A percentile compares a stretch with the other conserved stretches of the same genome.
phyloP scores from a whole-genome alignment of 2,888 invertebrate genomes.

The Andrena marginata region DNA sequence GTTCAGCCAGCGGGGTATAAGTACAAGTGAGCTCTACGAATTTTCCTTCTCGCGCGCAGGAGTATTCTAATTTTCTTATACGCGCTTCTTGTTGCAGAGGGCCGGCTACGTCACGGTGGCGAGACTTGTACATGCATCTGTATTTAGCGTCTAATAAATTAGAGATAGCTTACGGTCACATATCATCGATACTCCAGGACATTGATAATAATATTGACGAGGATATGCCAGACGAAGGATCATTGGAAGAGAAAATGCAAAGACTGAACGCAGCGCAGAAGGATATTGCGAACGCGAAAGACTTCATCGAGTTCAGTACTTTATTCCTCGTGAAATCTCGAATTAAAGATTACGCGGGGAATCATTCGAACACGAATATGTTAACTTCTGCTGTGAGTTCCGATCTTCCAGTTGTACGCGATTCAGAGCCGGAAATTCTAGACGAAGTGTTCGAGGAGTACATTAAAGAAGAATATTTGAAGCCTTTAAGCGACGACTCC shows the following conservation, averaged over 20 bases:
- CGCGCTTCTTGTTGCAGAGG: conserved; percentile 61
- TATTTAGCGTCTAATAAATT: conserved; percentile 80
- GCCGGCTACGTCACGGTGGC: conserved; percentile 75
- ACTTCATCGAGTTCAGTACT: conserved; percentile 78
- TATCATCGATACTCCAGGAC: conserved; percentile 75
- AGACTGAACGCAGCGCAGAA: conserved; percentile 77
- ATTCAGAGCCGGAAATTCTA: conserved; percentile 78
- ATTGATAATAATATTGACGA: conserved; percentile 73
- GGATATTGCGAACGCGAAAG: conserved; percentile 78
- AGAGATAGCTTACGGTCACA: conserved; percentile 75
- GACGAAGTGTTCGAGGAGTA: conserved; percentile 84
- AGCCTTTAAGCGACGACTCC: conserved; percentile 74
- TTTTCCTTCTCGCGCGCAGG: neutral
- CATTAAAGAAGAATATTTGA: conserved; percentile 80
- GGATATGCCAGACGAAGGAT: conserved; percentile 54
- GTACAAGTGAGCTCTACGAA: conserved; percentile 38
- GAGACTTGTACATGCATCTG: conserved; percentile 80
- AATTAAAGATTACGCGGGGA: conserved; percentile 5
- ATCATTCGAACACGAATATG: conserved; percentile 38
- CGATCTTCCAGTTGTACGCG: conserved; percentile 58
- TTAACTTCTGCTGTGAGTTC: conserved; percentile 26
- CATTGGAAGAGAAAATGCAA: conserved; percentile 65
- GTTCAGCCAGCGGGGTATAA: conserved; percentile 58
- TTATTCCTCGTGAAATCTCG: conserved; percentile 75
- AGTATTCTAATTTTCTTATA: conserved; percentile 9